Conservation (phyloP, 2,888 invertebrate genomes). For the Mythimna pallens region DNA sequence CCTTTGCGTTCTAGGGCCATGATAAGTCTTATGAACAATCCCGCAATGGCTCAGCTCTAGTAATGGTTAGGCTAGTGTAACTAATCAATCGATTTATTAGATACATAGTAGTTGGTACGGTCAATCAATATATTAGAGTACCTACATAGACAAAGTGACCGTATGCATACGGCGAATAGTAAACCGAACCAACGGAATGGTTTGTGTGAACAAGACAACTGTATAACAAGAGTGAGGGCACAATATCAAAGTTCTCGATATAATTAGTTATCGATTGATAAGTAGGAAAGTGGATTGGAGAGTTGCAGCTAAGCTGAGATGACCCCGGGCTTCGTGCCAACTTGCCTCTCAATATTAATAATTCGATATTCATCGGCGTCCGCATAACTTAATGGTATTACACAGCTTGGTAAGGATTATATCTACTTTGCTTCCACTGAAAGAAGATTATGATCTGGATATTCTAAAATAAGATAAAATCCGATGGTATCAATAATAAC, state of each 20-base stretch:
- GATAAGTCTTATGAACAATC: too few relatives aligned
- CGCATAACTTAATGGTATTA: conserved; percentile 78
- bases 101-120: neutral
- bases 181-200: neutral
- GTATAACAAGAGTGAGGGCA: conserved; percentile 49
- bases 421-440: conserved; percentile 67
- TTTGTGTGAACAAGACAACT: neutral
- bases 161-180: neutral
- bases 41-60: too few relatives aligned
- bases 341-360: conserved; percentile 82
- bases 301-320: conserved; percentile 73
- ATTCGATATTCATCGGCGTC: conserved; percentile 78
- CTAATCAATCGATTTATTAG: neutral
- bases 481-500: neutral
- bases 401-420: conserved; percentile 82
- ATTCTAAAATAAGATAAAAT: conserved; percentile 23
- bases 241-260: conserved; percentile 59
- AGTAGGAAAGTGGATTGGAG: conserved; percentile 80
- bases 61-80: neutral
- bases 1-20: too few relatives aligned
- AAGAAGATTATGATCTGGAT: conserved; percentile 71
- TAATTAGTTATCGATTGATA: conserved; percentile 76
- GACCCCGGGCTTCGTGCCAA: conserved; percentile 74
- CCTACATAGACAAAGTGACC: neutral
- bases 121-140: neutral